These are phyloP conservation scores for Tursiops truncatus DNA, from an alignment of 2,113 vertebrate genomes.

Conservation along the genomic window DNA sequence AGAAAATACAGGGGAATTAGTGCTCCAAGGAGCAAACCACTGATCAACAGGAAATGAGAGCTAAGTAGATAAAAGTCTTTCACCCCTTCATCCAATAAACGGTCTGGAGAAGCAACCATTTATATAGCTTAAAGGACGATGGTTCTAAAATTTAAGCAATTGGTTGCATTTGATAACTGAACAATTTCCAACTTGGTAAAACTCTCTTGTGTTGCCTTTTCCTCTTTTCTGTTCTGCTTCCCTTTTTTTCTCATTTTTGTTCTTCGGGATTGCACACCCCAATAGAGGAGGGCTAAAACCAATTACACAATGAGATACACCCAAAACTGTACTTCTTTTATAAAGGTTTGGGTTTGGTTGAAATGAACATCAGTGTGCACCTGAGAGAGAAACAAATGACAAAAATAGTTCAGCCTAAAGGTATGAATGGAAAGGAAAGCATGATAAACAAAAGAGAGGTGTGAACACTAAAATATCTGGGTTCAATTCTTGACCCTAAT, in stretches of 20 bases:
- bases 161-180: not conserved
- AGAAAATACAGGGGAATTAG: not conserved
- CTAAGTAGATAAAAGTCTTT: not conserved
- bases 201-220: not conserved
- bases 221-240: not conserved
- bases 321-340: not conserved
- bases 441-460: not conserved
- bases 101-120: not conserved
- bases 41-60: not conserved
- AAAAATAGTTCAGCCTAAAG: not conserved
- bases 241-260: not conserved
- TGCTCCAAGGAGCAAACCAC: not conserved
- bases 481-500: not conserved
- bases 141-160: not conserved
- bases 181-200: not conserved
- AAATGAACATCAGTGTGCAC: not conserved
- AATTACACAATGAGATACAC: not conserved
- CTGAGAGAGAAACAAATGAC: not conserved
- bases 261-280: not conserved
- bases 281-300: not conserved
- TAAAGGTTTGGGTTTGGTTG: not conserved
- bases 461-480: not conserved
- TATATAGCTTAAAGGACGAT: not conserved
- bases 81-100: not conserved
- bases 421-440: not conserved